Evolutionary conservation across 2,888 invertebrate genomes (phyloP).

Genomic region (Holacanthella duospinosa): DNA sequence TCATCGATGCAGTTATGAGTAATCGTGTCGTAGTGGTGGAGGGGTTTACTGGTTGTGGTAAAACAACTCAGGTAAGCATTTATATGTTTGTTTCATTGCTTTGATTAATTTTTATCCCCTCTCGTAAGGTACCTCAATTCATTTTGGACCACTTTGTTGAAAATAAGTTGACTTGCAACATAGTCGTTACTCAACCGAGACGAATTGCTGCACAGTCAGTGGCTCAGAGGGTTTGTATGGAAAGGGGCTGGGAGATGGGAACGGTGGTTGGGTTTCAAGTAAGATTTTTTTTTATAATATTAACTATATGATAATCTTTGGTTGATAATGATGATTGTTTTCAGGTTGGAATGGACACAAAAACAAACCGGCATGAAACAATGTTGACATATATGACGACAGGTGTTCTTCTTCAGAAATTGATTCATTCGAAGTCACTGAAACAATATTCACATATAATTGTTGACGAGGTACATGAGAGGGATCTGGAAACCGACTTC

Average conservation of each 20-base stretch:
- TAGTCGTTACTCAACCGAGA: constrained; percentile 85
- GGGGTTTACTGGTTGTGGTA: constrained; percentile 91
- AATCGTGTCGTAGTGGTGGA: constrained; percentile 27
- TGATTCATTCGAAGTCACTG: constrained; percentile 59
- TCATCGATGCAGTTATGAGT: constrained; percentile 23
- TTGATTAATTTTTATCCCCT: no score
- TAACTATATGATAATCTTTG: neutral
- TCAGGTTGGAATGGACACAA: constrained; percentile 60
- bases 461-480: constrained; percentile 87
- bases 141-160: constrained; percentile 66
- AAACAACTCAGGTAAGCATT: constrained; percentile 63
- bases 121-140: constrained; percentile 80
- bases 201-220: constrained; percentile 89
- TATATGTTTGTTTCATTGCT: no score
- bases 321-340: constrained; percentile 8
- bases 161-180: constrained; percentile 61
- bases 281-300: constrained; percentile 19
- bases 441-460: constrained; percentile 76
- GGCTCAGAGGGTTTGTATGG: constrained; percentile 71
- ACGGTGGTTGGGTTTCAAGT: constrained; percentile 82
- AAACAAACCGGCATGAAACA: constrained; percentile 52
- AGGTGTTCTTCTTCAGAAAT: constrained; percentile 70
- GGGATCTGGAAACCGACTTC: constrained; percentile 87
- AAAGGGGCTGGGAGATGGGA: constrained; percentile 71
- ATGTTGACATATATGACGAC: constrained; percentile 78